These are phyloP conservation scores for Micrastur ruficollis DNA, from an alignment of 2,797 vertebrate genomes.

Conservation along the genomic window DNA sequence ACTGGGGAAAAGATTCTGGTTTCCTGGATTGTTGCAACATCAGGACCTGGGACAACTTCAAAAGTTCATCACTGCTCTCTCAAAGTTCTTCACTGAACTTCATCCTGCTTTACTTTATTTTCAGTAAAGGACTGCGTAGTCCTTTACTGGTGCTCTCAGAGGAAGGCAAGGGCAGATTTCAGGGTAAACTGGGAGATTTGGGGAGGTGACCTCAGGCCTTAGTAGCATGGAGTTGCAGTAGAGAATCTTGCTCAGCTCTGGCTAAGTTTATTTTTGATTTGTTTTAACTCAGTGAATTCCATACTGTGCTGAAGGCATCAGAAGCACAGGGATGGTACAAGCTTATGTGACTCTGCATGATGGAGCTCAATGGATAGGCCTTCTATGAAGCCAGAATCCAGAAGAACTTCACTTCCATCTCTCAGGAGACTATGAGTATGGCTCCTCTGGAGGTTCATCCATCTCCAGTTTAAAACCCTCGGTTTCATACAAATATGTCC, in stretches of 20 bases:
- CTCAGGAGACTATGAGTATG: background rate
- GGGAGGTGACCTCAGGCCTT: background rate
- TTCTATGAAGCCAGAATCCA: background rate
- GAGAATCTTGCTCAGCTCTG: background rate
- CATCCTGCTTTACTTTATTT: background rate
- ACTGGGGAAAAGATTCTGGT: background rate
- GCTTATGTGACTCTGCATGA: background rate
- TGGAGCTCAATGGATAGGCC: background rate
- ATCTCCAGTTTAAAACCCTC: background rate
- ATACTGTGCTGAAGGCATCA: background rate
- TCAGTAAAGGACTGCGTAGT: background rate
- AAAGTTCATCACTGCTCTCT: background rate
- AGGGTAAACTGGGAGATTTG: background rate
- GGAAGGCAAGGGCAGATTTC: background rate
- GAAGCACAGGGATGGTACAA: background rate
- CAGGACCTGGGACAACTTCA: background rate
- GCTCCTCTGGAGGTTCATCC: background rate
- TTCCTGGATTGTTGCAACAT: background rate
- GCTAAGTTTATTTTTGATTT: background rate
- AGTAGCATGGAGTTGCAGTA: background rate
- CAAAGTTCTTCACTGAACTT: background rate
- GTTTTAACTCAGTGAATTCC: background rate
- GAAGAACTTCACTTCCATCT: background rate
- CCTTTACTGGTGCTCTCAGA: background rate
- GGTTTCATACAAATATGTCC: background rate